Conservation (phyloP, 2,888 invertebrate species). For the Lithophane ornitopus region DNA sequence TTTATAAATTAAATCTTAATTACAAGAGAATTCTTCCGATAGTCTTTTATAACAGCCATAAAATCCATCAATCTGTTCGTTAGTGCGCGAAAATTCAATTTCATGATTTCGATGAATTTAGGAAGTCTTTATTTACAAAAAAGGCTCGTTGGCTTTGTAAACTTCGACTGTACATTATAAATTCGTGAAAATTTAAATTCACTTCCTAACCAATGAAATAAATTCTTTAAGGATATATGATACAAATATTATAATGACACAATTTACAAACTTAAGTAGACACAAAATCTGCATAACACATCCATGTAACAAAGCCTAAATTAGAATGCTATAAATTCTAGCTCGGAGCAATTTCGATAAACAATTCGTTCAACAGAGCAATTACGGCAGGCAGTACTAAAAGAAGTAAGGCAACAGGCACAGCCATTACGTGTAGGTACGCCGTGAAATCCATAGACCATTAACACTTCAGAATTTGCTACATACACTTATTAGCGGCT, state of each 20-base stretch:
- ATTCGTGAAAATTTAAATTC: neutral
- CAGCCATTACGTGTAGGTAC: conserved; percentile 72
- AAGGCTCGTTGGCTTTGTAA: conserved; percentile 24
- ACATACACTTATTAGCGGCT: conserved; percentile 63
- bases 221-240: neutral
- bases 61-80: conserved; percentile 24
- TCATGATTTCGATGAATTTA: conserved; percentile 24
- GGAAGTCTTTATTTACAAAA: neutral
- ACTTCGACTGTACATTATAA: neutral
- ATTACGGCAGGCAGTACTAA: conserved; percentile 79
- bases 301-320: conserved; percentile 74
- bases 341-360: conserved; percentile 82
- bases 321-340: conserved; percentile 77
- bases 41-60: conserved; percentile 44
- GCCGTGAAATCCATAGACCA: conserved; percentile 80
- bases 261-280: conserved; percentile 52
- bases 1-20: conserved; percentile 71
- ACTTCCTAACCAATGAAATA: neutral
- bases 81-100: conserved; percentile 48
- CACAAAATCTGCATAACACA: conserved; percentile 63
- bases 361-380: conserved; percentile 86
- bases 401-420: conserved; percentile 74
- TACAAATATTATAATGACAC: conserved; percentile 30
- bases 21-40: conserved; percentile 43
- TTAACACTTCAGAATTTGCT: conserved; percentile 81